Evolutionary conservation across 2,888 invertebrate genomes (phyloP).

Genomic region (Morinoia aosen): DNA sequence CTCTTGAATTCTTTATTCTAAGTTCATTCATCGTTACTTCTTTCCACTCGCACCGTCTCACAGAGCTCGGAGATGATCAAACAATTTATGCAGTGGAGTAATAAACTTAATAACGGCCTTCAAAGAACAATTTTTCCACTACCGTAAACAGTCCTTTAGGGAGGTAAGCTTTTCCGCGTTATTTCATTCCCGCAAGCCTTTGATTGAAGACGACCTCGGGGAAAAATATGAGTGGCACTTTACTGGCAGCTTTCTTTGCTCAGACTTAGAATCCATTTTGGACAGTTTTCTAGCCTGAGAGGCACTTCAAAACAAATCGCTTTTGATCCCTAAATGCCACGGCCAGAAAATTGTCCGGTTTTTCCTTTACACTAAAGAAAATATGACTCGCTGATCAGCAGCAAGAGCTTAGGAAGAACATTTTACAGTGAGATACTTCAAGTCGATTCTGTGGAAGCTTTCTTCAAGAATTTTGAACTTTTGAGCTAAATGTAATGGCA

Average conservation of each 20-base stretch:
- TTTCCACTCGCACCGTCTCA: not conserved
- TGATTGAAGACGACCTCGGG: not conserved
- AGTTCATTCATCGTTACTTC: not conserved
- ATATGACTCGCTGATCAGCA: not conserved
- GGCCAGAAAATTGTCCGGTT: not conserved
- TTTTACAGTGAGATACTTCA: not conserved
- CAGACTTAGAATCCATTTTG: not conserved
- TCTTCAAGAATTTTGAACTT: not conserved
- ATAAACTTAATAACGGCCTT: not conserved
- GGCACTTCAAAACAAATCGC: not conserved
- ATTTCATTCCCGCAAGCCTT: not conserved
- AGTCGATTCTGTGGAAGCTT: not conserved
- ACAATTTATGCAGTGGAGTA: not conserved
- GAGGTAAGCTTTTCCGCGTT: not conserved
- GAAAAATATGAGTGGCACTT: not conserved
- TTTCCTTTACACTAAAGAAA: not conserved
- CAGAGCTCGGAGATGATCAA: not conserved
- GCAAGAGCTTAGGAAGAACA: not conserved
- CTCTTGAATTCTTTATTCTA: not conserved
- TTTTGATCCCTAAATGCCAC: constrained; percentile 1
- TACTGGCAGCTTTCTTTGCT: not conserved
- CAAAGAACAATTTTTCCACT: not conserved
- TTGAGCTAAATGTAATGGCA: not conserved
- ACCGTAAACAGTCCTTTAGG: not conserved
- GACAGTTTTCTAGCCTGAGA: not conserved